phyloP scores from a whole-genome alignment of 2,888 invertebrate genomes.

The Zhengitettix transpicula region DNA sequence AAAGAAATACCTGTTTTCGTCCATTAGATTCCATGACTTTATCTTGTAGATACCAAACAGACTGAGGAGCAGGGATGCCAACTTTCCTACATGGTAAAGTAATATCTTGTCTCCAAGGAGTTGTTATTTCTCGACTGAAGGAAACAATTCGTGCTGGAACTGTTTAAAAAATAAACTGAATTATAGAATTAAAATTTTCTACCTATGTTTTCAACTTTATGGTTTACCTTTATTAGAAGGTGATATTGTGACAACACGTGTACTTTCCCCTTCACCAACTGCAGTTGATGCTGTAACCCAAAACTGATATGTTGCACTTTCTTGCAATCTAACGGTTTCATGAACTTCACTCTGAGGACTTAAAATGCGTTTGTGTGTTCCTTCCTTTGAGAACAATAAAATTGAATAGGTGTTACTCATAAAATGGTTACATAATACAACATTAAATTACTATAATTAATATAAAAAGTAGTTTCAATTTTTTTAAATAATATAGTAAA shows the following conservation, averaged over 20 bases:
- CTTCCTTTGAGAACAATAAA: slow-evolving; percentile 31
- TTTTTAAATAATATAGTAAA: too few species aligned
- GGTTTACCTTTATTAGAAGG: slow-evolving; percentile 47
- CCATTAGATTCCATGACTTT: slow-evolving; percentile 50
- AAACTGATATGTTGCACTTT: slow-evolving; percentile 57
- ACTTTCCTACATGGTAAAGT: slow-evolving; percentile 70
- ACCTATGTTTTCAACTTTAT: background rate
- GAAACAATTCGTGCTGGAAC: slow-evolving; percentile 81
- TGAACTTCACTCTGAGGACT: slow-evolving; percentile 52
- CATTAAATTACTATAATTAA: too few species aligned
- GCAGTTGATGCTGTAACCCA: slow-evolving; percentile 62
- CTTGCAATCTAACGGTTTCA: slow-evolving; percentile 52
- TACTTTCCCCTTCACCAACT: slow-evolving; percentile 70
- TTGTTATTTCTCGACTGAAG: slow-evolving; percentile 60
- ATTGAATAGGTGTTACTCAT: background rate
- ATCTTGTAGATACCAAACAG: slow-evolving; percentile 65
- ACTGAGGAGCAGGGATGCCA: slow-evolving; percentile 60
- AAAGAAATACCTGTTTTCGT: slow-evolving; percentile 27
- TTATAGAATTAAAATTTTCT: background rate
- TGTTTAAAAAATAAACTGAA: slow-evolving; percentile 23
- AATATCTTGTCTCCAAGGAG: slow-evolving; percentile 78
- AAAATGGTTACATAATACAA: too few species aligned
- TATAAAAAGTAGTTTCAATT: too few species aligned
- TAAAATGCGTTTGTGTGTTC: slow-evolving; percentile 56
- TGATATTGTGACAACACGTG: slow-evolving; percentile 56